Evolutionary conservation across 2,797 vertebrate species (phyloP).

Genomic region (Premnoplex brunnescens): DNA sequence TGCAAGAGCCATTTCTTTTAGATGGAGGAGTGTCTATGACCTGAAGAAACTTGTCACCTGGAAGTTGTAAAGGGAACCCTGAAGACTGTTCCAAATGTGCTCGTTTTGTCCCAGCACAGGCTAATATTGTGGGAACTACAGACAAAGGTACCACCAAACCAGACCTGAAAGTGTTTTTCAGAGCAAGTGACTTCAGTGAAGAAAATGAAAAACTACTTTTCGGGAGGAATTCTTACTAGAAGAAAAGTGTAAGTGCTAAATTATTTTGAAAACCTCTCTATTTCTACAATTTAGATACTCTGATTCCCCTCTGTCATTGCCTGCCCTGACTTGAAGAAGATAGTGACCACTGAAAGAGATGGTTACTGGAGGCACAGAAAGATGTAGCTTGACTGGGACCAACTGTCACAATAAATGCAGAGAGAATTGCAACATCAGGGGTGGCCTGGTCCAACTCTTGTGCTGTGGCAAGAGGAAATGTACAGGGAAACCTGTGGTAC

Average conservation of each 20-base stretch:
- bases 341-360: background rate
- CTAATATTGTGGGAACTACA: background rate
- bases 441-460: background rate
- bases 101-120: fast-evolving
- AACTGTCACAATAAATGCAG: background rate
- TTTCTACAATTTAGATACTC: background rate
- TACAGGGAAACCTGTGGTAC: background rate
- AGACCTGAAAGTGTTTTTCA: background rate
- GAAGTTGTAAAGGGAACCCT: background rate
- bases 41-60: background rate
- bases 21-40: background rate
- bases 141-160: background rate
- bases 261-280: background rate
- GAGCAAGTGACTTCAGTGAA: background rate
- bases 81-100: background rate
- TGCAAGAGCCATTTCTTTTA: background rate
- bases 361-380: background rate
- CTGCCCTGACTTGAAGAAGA: background rate
- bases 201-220: background rate
- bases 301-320: background rate
- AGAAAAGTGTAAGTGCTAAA: background rate
- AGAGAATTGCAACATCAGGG: background rate
- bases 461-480: background rate
- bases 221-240: background rate
- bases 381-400: background rate